Evolutionary conservation across 2,888 invertebrate genomes (phyloP).

Genomic region (Lasioglossum zephyrum): DNA sequence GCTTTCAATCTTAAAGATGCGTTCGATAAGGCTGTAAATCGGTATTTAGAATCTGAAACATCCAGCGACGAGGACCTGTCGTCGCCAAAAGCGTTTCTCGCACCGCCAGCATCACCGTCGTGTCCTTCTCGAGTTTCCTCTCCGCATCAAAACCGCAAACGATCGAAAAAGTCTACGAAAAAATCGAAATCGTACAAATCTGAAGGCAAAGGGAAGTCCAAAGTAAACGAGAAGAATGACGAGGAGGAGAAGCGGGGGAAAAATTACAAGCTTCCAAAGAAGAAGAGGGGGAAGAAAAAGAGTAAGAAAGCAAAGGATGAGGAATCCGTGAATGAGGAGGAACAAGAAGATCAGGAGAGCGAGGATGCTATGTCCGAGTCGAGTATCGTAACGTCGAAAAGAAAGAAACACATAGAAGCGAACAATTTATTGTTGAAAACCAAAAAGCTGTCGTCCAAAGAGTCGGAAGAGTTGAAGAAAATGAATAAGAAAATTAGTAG

Average conservation of each 20-base stretch:
- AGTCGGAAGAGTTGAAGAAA: constrained; percentile 73
- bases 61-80: constrained; percentile 88
- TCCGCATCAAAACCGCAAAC: constrained; percentile 80
- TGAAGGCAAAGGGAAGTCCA: constrained; percentile 71
- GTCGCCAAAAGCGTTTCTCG: constrained; percentile 67
- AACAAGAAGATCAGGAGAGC: constrained; percentile 74
- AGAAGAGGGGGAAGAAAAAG: constrained; percentile 69
- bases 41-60: constrained; percentile 92
- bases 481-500: constrained; percentile 72
- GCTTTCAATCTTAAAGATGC: constrained; percentile 92
- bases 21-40: constrained; percentile 92
- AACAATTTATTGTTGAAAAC: constrained; percentile 78
- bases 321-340: constrained; percentile 70
- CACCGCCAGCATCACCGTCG: constrained; percentile 68
- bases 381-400: constrained; percentile 80
- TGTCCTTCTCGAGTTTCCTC: constrained; percentile 72
- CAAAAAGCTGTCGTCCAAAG: constrained; percentile 79
- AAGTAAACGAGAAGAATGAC: constrained; percentile 61
- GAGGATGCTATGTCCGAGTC: constrained; percentile 80
- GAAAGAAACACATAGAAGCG: constrained; percentile 77
- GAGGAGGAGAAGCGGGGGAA: constrained; percentile 68
- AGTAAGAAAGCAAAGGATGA: constrained; percentile 71
- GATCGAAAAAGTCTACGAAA: constrained; percentile 83
- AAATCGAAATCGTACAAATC: constrained; percentile 84
- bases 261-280: constrained; percentile 67